These are phyloP conservation scores for Delia radicum DNA, from an alignment of 1,140 invertebrate genomes.

Conservation along the genomic window DNA sequence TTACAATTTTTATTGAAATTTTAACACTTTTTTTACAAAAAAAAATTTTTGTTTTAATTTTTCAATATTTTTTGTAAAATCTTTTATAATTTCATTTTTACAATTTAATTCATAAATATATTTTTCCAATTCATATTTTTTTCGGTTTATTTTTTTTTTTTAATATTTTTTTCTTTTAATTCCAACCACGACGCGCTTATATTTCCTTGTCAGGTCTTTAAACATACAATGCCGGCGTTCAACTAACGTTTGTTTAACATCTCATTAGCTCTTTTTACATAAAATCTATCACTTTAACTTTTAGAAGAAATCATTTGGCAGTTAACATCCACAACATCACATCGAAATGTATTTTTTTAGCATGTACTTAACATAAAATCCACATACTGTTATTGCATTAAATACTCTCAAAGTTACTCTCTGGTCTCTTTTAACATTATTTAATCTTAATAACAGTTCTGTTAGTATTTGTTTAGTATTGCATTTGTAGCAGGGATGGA, in stretches of 20 bases:
- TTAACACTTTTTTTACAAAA: not conserved
- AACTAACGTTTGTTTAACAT: slow-evolving; percentile 14
- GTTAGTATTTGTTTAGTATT: no score
- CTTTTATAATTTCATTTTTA: not conserved
- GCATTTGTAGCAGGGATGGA: no score
- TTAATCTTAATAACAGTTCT: not conserved
- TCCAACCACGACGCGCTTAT: not conserved
- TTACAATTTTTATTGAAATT: no score
- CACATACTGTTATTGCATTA: not conserved
- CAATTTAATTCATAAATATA: not conserved
- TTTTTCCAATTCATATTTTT: no score
- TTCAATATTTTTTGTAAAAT: not conserved
- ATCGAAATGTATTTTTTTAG: no score
- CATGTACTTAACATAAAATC: not conserved
- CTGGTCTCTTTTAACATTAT: not conserved
- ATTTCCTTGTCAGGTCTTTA: not conserved
- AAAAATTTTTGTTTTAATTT: not conserved
- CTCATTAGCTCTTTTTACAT: slow-evolving; percentile 10
- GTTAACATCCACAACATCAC: no score
- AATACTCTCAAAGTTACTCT: not conserved
- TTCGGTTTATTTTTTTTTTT: not conserved
- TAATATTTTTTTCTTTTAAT: not conserved
- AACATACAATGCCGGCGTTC: slow-evolving; percentile 2
- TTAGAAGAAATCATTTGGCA: no score
- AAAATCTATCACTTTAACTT: not conserved